These are phyloP conservation scores for Phymatocera aterrima DNA, from an alignment of 2,888 invertebrate species.

Conservation along the genomic window DNA sequence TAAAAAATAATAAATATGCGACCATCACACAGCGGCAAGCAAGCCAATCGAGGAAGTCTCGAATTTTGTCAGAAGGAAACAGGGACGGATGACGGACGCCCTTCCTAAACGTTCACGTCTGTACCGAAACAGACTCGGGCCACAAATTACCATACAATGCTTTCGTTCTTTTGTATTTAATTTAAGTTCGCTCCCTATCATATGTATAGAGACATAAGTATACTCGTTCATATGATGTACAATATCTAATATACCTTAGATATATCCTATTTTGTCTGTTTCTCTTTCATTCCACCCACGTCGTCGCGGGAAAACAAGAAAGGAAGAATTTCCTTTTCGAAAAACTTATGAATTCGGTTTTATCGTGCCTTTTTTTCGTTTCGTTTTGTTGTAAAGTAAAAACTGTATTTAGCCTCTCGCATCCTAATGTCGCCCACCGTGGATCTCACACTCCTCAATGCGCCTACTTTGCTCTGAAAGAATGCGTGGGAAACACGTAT, in stretches of 20 bases:
- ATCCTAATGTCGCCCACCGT: neutral
- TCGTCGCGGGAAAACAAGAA: too few relatives aligned
- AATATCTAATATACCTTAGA: too few relatives aligned
- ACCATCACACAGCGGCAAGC: neutral
- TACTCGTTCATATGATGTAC: neutral
- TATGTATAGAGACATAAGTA: neutral
- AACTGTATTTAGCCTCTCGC: too few relatives aligned
- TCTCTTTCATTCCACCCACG: neutral
- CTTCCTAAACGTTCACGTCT: neutral
- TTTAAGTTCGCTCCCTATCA: too few relatives aligned
- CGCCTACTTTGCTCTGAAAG: neutral
- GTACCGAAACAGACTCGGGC: neutral
- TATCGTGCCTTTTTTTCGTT: too few relatives aligned
- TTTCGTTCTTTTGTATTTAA: neutral
- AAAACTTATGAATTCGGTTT: too few relatives aligned
- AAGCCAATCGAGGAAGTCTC: slow-evolving; percentile 37
- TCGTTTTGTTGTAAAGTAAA: too few relatives aligned
- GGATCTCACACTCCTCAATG: too few relatives aligned
- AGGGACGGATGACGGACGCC: neutral
- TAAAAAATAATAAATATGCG: slow-evolving; percentile 29
- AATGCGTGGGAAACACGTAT: slow-evolving; percentile 20
- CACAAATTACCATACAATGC: slow-evolving; percentile 32
- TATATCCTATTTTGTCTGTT: neutral
- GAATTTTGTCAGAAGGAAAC: slow-evolving; percentile 32
- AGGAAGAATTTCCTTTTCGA: too few relatives aligned